Evolutionary conservation across 2,113 vertebrate genomes (phyloP), one percentile per base, ranked within the genome.

Genomic region (Tupaia tana): DNA sequence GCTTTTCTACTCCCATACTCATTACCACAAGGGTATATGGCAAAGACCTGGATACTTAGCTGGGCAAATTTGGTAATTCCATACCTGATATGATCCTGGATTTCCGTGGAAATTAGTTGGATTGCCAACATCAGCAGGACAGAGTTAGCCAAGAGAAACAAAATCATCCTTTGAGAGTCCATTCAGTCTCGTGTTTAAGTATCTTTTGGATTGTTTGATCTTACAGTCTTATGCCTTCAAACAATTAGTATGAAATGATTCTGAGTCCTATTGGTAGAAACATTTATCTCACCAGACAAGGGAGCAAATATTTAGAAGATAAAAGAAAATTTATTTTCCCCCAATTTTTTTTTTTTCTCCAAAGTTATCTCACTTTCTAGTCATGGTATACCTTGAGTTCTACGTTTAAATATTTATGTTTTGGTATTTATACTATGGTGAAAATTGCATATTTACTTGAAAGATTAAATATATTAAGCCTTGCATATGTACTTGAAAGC

Each of bases 371-470:
- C 20, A 64, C 20, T 96, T 78, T 52, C 58, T 43, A 61, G 64
- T 70, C 92, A 77, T 1, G 67, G 7, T 88, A 71, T 89, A 54
- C 75, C 52, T 95, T 92, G 31, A 94, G 94, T 91, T 91, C 43
- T 24, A 86, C 24, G 64, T 43, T 89, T 69, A 89, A 75, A 95
- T 6, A 82, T 54, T 80, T 89, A 81, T 79, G 86, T 74, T 31
- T 94, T 69, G 10, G 25, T 90, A 73, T 84, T 89, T 79, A 58
- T 85, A 77, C 6, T 8, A 10, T 82, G 64, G 7, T 92, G 31
- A 52, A 93, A 93, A 94, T 75, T 75, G 61, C 25, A 86, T 87
- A 56, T 52, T 3, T 75, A 84, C 81, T 95, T 91, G 77, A 90
- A 96, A 88, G 71, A 31, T 29, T 25, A 91, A 79, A 78, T 6